A percentile compares a stretch with the other conserved stretches of the same genome.
phyloP scores from a whole-genome alignment of 2,888 invertebrate species.

The Microchrysa polita region DNA sequence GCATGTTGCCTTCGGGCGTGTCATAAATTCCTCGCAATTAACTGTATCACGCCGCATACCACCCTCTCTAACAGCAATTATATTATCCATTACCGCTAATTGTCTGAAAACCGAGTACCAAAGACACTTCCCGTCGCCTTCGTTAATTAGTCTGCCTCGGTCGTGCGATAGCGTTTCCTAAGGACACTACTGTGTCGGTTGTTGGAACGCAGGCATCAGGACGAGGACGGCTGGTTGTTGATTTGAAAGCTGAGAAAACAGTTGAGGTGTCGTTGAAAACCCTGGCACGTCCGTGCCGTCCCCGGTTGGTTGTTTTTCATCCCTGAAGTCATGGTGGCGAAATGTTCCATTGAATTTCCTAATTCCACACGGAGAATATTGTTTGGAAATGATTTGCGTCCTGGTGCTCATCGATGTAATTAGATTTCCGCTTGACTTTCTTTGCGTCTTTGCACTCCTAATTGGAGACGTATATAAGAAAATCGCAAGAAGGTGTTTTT shows the following conservation, averaged over 20 bases:
- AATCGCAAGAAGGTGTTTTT: too few species aligned
- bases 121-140: constrained; percentile 31
- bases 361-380: not conserved
- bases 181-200: too few species aligned
- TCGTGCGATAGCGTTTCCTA: too few species aligned
- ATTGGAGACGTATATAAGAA: too few species aligned
- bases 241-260: not conserved
- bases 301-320: too few species aligned
- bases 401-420: not conserved
- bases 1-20: constrained; percentile 6
- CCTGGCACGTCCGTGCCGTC: too few species aligned
- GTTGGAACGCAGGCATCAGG: too few species aligned
- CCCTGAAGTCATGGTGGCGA: too few species aligned
- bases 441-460: too few species aligned
- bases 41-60: constrained; percentile 17
- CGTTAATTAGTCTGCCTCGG: constrained; percentile 37
- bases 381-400: constrained; percentile 1
- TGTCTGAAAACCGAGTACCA: constrained; percentile 31
- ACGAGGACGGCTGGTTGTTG: too few species aligned
- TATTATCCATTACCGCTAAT: constrained; percentile 49
- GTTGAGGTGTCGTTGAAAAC: not conserved
- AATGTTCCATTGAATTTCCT: too few species aligned
- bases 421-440: not conserved
- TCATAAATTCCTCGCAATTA: constrained; percentile 39
- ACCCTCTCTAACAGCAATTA: constrained; percentile 47